Conservation (phyloP, 2,888 invertebrate genomes). For the Thymelicus acteon region DNA sequence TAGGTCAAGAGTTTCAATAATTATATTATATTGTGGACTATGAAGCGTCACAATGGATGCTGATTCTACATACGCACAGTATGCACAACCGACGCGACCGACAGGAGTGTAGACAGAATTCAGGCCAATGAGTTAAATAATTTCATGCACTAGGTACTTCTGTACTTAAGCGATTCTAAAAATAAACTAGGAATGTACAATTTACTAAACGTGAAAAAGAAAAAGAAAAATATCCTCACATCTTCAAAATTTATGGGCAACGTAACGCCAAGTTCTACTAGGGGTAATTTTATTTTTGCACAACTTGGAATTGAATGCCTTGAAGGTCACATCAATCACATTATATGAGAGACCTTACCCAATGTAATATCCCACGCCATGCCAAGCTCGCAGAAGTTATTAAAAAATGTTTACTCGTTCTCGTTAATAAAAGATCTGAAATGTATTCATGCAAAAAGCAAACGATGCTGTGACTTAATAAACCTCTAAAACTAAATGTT, state of each 20-base stretch:
- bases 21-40: no score
- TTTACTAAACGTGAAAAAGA: no score
- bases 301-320: conserved; percentile 60
- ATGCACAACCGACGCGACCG: no score
- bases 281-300: conserved; percentile 58
- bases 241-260: neutral
- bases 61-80: no score
- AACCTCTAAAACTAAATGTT: neutral
- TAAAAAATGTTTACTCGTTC: neutral
- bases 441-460: neutral
- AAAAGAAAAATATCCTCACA: neutral
- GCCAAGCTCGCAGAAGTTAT: neutral
- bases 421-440: neutral
- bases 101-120: no score
- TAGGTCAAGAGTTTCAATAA: no score
- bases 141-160: no score
- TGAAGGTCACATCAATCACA: conserved; percentile 52
- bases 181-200: no score
- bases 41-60: no score
- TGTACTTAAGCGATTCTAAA: no score
- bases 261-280: conserved; percentile 50
- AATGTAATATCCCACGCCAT: conserved; percentile 77
- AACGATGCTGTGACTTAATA: neutral
- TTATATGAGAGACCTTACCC: conserved; percentile 54
- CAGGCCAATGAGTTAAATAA: no score